These are phyloP conservation scores for Eulacestoma nigropectus DNA, from an alignment of 2,113 vertebrate species.

Conservation along the genomic window DNA sequence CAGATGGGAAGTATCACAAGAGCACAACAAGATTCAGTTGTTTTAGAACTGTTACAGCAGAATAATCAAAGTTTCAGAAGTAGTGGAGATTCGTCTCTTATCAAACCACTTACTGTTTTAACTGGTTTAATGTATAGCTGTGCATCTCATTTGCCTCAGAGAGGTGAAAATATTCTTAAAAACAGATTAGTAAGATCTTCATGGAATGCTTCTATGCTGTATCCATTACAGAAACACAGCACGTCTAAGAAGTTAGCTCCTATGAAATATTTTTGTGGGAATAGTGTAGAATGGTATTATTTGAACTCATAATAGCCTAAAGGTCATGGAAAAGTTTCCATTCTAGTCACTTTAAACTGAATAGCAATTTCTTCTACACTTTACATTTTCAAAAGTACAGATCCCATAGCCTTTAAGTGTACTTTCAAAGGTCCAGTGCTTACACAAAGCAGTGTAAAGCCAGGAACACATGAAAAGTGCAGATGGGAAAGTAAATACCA, in stretches of 20 bases:
- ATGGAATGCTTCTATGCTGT: neutral
- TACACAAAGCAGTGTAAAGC: neutral
- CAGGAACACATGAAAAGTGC: neutral
- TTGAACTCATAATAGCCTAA: neutral
- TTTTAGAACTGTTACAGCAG: neutral
- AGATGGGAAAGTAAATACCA: conserved; percentile 30
- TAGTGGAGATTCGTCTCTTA: neutral
- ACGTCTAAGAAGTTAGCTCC: neutral
- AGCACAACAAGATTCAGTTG: neutral
- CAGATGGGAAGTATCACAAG: neutral
- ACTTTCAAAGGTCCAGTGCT: neutral
- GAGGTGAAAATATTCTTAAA: neutral
- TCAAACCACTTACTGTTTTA: neutral
- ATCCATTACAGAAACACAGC: neutral
- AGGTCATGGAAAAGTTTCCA: neutral
- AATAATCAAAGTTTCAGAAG: neutral
- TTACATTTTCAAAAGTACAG: neutral
- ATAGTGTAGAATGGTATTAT: neutral
- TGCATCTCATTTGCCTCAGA: neutral
- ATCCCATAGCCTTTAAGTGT: neutral
- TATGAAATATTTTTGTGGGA: neutral
- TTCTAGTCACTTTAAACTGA: neutral
- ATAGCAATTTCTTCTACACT: neutral
- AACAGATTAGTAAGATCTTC: neutral
- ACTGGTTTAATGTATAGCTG: neutral